phyloP scores from a whole-genome alignment of 2,888 invertebrate genomes.

The Drosophila hamatofila region DNA sequence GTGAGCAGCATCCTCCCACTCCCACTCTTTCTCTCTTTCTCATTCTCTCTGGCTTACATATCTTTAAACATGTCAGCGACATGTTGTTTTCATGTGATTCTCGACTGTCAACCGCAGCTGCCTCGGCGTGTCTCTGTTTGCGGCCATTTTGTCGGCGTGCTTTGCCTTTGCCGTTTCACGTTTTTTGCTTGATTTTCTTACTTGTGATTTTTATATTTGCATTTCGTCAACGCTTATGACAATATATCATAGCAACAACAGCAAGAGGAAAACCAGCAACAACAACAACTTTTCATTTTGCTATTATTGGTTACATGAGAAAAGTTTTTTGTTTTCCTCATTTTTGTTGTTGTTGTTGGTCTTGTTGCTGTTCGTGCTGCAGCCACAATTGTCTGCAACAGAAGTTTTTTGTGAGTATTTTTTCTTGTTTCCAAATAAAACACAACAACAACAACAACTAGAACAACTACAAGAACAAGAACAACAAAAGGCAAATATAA shows the following conservation, averaged over 20 bases:
- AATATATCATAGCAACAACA: constrained; percentile 65
- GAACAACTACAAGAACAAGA: neutral
- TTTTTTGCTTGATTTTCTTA: constrained; percentile 58
- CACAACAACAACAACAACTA: constrained; percentile 16
- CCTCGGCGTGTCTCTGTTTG: constrained; percentile 1
- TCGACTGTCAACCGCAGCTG: constrained; percentile 63
- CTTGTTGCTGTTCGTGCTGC: constrained; percentile 13
- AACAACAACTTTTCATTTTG: constrained; percentile 46
- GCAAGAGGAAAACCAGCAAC: constrained; percentile 5
- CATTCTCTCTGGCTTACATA: neutral
- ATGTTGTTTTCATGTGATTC: constrained; percentile 78
- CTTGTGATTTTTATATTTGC: constrained; percentile 72
- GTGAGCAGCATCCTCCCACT: constrained; percentile 24
- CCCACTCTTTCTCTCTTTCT: neutral
- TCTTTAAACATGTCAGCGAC: constrained; percentile 71
- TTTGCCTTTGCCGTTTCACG: constrained; percentile 42
- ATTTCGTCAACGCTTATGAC: constrained; percentile 76
- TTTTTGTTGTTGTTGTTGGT: neutral
- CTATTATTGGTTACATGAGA: constrained; percentile 76
- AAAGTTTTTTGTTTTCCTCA: constrained; percentile 53
- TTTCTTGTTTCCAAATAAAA: constrained; percentile 47
- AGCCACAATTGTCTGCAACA: constrained; percentile 76
- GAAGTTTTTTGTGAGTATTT: constrained; percentile 64
- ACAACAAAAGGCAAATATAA: constrained; percentile 13
- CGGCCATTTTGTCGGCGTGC: constrained; percentile 25